Base-by-base conservation (phyloP, 2,888 invertebrate species). In the Horisme vitalbata region DNA sequence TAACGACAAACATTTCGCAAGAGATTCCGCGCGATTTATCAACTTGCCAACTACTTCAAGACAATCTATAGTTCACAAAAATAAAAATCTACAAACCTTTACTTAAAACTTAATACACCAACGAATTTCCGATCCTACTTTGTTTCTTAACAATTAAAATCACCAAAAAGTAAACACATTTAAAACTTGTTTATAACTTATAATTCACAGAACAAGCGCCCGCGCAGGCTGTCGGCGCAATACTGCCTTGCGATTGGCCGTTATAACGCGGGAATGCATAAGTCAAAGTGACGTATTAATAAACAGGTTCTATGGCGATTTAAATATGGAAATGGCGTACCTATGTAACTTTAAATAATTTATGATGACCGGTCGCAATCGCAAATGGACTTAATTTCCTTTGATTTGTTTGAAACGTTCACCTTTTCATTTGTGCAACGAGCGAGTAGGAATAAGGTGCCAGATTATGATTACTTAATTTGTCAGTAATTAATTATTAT, bases 191-290 rank as follows among this genome's bases (percentile, higher is more conserved):
- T 60, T 58, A 35, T 45, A 57, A 45, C 52, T 64, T 66, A 57
- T 46, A 59, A 68, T 65, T 55, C 50, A 45, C 26, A 13, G 48
- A 65, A 79, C 65, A 65, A 81, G 79, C 81, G 76, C 65, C 49
- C 59, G 69, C 77, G 71, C 69, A 47, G 65, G 56, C 63, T 49
- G 51, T 55, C 68, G 45, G 59, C 76, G 71, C 78, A 65, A 58
- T 71, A 87, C 87, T 86, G 75, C 54, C 66, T 33, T 35, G 53
- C 69, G 72, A 83, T 85, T 83, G 80, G 81, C 44, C 65, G 65
- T 57, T 48, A 60, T 63, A 71, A 59, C 78, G 81, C 83, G 83
- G 80, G 78, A 83, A 80, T 72, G 76, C 71, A 71, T 59, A 60
- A 74, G 73, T 71, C 72, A 61, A 54, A 59, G 47, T 73, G 73